Evolutionary conservation across 1,140 invertebrate genomes (phyloP).

Genomic region (Pachypeltis micranthus): DNA sequence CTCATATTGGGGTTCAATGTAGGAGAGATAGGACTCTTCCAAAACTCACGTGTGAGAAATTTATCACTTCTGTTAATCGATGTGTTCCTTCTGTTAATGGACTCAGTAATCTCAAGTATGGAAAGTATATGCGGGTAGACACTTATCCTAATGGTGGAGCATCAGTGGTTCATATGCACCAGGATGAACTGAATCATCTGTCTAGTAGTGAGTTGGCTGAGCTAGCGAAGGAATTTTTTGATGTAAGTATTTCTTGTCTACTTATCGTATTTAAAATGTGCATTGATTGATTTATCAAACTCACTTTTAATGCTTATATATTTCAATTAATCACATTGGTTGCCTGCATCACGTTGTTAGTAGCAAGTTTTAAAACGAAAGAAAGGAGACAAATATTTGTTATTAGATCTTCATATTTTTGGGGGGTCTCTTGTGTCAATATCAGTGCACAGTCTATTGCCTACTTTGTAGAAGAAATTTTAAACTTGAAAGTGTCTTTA

Average conservation of each 20-base stretch:
- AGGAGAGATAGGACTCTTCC: conserved; percentile 36
- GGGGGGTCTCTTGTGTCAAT: no score
- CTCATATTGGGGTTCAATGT: conserved; percentile 50
- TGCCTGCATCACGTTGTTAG: no score
- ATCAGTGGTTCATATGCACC: conserved; percentile 79
- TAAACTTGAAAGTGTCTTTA: no score
- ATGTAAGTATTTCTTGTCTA: conserved; percentile 39
- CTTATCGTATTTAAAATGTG: not conserved
- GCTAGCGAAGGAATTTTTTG: conserved; percentile 80
- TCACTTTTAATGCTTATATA: no score
- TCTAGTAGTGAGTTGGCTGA: conserved; percentile 58
- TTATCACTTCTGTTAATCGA: conserved; percentile 24
- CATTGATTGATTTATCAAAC: no score
- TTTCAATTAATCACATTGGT: no score
- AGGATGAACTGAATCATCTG: conserved; percentile 79
- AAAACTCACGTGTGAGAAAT: conserved; percentile 25
- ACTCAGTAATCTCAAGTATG: conserved; percentile 51
- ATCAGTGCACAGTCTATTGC: no score
- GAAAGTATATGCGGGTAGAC: conserved; percentile 72
- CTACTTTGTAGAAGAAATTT: no score
- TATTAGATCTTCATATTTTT: no score
- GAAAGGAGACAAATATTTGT: no score
- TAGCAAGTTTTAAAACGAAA: no score
- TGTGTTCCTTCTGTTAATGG: conserved; percentile 31
- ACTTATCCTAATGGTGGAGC: conserved; percentile 94